A percentile compares a stretch with the other conserved stretches of the same genome.
phyloP scores from a whole-genome alignment of 53 echinoderm and acorn worm genomes.

The Pentamera pediparva region DNA sequence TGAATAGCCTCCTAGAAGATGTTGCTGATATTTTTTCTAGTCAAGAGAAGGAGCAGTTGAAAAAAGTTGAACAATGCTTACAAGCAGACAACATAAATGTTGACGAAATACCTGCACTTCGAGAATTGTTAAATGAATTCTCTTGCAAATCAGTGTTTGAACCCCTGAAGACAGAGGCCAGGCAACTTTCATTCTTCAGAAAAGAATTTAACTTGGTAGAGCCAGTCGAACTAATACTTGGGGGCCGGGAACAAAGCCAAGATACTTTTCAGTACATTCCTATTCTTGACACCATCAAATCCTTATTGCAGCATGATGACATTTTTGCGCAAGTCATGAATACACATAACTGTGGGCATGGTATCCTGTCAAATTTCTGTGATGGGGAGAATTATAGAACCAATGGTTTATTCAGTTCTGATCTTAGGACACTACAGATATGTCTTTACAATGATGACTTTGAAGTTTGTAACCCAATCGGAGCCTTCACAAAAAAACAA shows the following conservation, averaged over 20 bases:
- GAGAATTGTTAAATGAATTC: neutral
- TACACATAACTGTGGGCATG: neutral
- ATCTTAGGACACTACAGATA: neutral
- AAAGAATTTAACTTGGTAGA: neutral
- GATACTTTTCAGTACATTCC: conserved; percentile 6
- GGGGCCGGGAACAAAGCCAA: neutral
- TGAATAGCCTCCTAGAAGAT: neutral
- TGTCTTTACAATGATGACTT: conserved; percentile 25
- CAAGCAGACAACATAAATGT: neutral
- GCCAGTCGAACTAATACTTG: conserved; percentile 3
- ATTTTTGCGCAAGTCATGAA: conserved; percentile 16
- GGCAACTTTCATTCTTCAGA: conserved; percentile 3
- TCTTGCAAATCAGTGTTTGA: conserved; percentile 9
- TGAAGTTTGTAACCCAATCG: conserved; percentile 7
- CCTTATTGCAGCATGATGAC: conserved; percentile 4
- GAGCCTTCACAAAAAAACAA: neutral
- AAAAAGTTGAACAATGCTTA: conserved; percentile 5
- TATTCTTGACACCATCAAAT: neutral
- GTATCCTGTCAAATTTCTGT: neutral
- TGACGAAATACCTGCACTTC: neutral
- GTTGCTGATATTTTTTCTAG: neutral
- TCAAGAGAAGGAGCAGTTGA: neutral
- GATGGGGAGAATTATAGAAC: neutral
- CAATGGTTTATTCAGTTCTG: neutral
- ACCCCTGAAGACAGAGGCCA: neutral